phyloP scores from a whole-genome alignment of 2,888 invertebrate species.

The Saturnia japonica region DNA sequence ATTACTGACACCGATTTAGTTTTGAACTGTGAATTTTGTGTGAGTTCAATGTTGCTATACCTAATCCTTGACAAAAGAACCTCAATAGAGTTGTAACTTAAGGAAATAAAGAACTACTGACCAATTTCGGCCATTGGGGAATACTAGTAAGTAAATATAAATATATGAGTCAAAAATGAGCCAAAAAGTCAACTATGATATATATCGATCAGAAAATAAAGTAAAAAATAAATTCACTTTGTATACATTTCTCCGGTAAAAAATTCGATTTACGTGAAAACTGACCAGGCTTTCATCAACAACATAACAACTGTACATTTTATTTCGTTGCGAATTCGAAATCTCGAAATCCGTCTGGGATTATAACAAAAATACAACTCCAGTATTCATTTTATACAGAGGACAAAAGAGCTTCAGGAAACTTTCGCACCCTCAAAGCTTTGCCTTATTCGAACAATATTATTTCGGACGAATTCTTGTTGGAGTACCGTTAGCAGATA shows the following conservation, averaged over 20 bases:
- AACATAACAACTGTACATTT: constrained; percentile 20
- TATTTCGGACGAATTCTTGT: constrained; percentile 14
- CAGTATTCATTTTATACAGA: constrained; percentile 19
- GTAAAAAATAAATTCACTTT: neutral
- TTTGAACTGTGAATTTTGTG: too few species aligned
- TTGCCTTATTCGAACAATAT: constrained; percentile 21
- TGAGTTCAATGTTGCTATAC: too few species aligned
- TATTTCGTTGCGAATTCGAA: constrained; percentile 19
- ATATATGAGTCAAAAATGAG: neutral
- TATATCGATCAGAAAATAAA: neutral
- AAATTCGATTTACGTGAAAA: neutral
- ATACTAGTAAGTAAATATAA: neutral
- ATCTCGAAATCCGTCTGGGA: constrained; percentile 19
- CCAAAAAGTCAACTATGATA: neutral
- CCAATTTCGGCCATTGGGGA: too few species aligned
- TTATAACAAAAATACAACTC: constrained; percentile 21
- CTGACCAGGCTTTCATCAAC: neutral
- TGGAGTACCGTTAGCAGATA: constrained; percentile 1
- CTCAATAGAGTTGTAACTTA: too few species aligned
- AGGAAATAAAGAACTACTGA: too few species aligned
- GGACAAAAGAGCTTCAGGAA: constrained; percentile 19
- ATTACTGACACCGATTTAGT: too few species aligned
- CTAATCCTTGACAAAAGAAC: too few species aligned
- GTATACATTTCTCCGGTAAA: neutral
- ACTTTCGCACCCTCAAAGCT: constrained; percentile 21